Conservation (phyloP, 1,140 invertebrate species). For the Campoletis sonorensis region DNA sequence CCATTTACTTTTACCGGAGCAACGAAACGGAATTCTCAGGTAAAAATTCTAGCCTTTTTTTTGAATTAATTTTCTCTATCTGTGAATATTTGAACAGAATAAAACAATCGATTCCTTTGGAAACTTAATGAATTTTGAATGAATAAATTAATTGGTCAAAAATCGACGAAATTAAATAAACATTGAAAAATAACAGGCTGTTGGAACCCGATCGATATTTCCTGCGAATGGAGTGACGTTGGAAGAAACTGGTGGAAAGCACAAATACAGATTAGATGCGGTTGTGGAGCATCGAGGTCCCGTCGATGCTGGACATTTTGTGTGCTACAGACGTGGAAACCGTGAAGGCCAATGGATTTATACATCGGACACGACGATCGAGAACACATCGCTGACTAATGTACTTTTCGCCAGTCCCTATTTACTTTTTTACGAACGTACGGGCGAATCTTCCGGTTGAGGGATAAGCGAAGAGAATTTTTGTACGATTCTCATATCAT, state of each 20-base stretch:
- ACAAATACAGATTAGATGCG: slow-evolving; percentile 85
- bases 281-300: slow-evolving; percentile 94
- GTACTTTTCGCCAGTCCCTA: slow-evolving; percentile 73
- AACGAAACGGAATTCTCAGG: slow-evolving; percentile 65
- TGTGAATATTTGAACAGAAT: not conserved
- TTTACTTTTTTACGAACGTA: slow-evolving; percentile 72
- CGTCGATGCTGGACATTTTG: slow-evolving; percentile 92
- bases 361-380: slow-evolving; percentile 72
- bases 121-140: too few relatives aligned
- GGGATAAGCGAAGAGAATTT: not conserved
- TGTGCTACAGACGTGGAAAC: slow-evolving; percentile 89
- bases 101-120: too few relatives aligned
- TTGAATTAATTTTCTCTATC: not conserved
- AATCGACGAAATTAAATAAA: too few relatives aligned
- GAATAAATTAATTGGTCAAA: too few relatives aligned
- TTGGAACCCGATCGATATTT: slow-evolving; percentile 54
- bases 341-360: slow-evolving; percentile 70
- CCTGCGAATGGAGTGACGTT: slow-evolving; percentile 46
- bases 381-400: slow-evolving; percentile 67
- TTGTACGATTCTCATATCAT: not conserved
- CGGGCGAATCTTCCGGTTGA: not conserved
- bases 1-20: slow-evolving; percentile 84
- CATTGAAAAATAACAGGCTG: not conserved
- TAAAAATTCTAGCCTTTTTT: slow-evolving; percentile 42
- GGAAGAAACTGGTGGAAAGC: slow-evolving; percentile 64